A percentile compares a stretch with the other conserved stretches of the same genome.
Evolutionary conservation across 2,888 invertebrate species (phyloP).

Genomic region (Microctonus aethiopoides): DNA sequence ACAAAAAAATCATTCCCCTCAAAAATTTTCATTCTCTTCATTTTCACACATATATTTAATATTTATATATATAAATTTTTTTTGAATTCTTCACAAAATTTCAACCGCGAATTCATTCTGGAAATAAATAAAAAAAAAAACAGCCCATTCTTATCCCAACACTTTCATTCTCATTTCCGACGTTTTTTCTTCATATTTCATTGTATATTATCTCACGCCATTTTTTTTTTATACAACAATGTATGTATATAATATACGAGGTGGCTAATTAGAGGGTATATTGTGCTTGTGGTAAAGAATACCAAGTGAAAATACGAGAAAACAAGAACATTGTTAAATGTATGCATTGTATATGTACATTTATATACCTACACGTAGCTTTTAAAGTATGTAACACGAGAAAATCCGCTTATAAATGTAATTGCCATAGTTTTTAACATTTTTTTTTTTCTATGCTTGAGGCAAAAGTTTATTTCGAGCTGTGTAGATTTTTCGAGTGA

Average conservation of each 20-base stretch:
- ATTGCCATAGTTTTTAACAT: slow-evolving; percentile 26
- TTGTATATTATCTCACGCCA: neutral
- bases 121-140: neutral
- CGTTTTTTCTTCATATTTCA: neutral
- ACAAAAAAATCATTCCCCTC: slow-evolving; percentile 3
- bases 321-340: neutral
- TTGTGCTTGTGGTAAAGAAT: neutral
- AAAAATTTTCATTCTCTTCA: slow-evolving; percentile 11
- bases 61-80: neutral
- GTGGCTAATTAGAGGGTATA: slow-evolving; percentile 3
- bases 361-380: neutral
- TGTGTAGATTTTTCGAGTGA: slow-evolving; percentile 12
- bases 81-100: neutral
- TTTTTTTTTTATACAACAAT: neutral
- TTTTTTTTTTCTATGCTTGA: too few relatives aligned
- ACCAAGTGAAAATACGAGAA: neutral
- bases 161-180: neutral
- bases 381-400: slow-evolving; percentile 2
- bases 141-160: neutral
- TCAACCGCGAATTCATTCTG: neutral
- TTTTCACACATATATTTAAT: too few relatives aligned
- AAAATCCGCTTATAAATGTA: slow-evolving; percentile 27
- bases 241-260: neutral
- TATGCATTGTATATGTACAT: neutral
- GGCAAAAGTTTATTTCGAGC: slow-evolving; percentile 11